A percentile compares a stretch with the other conserved stretches of the same genome.
phyloP scores from a whole-genome alignment of 37 sponge, comb jelly and placozoan species.

The Mnemiopsis leidyi region DNA sequence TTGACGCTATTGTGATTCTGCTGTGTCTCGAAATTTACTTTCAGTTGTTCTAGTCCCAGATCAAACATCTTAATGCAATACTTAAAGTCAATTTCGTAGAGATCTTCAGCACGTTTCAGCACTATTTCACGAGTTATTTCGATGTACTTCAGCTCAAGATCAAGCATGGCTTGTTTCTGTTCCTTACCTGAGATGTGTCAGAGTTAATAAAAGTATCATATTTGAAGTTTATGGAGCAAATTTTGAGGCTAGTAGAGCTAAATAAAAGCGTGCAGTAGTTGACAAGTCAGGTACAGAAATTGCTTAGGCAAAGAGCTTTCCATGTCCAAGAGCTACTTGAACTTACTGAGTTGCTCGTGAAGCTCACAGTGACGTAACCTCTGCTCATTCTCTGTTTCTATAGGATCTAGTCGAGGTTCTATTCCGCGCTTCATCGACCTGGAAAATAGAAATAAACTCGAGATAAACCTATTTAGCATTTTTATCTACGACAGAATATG shows the following conservation, averaged over 20 bases:
- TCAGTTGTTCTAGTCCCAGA: constrained; percentile 17
- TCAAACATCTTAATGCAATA: constrained; percentile 26
- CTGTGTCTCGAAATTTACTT: constrained; percentile 30
- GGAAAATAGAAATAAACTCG: no score
- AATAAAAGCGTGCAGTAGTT: no score
- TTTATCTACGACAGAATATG: no score
- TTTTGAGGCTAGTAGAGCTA: no score
- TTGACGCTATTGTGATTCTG: not conserved
- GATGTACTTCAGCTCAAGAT: constrained; percentile 5
- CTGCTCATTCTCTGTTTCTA: constrained; percentile 23
- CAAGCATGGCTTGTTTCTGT: constrained; percentile 24
- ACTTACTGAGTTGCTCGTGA: constrained; percentile 39
- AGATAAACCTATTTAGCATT: no score
- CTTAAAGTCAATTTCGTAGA: not conserved
- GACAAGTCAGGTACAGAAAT: no score
- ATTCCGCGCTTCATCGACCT: constrained; percentile 27
- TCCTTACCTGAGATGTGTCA: not conserved
- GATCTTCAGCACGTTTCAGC: not conserved
- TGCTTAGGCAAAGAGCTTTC: no score
- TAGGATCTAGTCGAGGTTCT: constrained; percentile 3
- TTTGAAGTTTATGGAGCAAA: no score
- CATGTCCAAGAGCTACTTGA: no score
- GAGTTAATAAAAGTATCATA: no score
- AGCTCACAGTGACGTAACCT: not conserved
- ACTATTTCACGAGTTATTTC: constrained; percentile 16